These are phyloP conservation scores for Spinus pinus DNA, from an alignment of 2,797 vertebrate genomes.

Conservation along the genomic window DNA sequence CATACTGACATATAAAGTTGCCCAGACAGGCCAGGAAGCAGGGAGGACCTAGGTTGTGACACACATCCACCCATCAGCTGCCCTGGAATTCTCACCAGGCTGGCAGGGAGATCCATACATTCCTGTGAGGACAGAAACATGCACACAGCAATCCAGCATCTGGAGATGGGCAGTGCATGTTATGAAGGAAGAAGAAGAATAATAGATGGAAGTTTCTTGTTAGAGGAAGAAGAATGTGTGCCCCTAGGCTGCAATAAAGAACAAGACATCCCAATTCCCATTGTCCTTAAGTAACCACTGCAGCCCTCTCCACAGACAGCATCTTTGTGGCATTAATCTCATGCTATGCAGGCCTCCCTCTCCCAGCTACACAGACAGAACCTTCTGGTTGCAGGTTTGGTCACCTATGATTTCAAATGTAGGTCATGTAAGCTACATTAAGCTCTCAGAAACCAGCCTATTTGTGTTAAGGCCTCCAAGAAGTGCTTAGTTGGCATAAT, in stretches of 20 bases:
- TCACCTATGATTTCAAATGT: background rate
- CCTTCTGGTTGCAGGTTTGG: background rate
- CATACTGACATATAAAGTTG: background rate
- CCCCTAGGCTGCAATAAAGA: conserved; percentile 42
- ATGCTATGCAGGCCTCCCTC: background rate
- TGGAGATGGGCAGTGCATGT: background rate
- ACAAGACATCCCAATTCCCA: conserved; percentile 3
- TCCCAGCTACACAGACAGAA: background rate
- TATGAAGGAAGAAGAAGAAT: conserved; percentile 28
- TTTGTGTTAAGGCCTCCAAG: background rate
- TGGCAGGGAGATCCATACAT: background rate
- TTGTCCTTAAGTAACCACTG: conserved; percentile 51
- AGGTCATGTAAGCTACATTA: background rate
- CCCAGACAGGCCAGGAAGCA: background rate
- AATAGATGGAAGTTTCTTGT: conserved; percentile 50
- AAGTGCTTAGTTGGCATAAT: background rate
- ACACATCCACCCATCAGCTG: background rate
- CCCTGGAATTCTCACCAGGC: background rate
- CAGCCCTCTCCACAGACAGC: background rate
- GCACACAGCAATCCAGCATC: background rate
- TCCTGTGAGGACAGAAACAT: background rate
- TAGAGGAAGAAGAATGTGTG: conserved; percentile 43
- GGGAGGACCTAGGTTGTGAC: background rate
- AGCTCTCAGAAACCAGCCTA: background rate
- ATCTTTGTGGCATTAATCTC: background rate